Evolutionary conservation across 2,888 invertebrate species (phyloP).

Genomic region (Erebia epiphron): DNA sequence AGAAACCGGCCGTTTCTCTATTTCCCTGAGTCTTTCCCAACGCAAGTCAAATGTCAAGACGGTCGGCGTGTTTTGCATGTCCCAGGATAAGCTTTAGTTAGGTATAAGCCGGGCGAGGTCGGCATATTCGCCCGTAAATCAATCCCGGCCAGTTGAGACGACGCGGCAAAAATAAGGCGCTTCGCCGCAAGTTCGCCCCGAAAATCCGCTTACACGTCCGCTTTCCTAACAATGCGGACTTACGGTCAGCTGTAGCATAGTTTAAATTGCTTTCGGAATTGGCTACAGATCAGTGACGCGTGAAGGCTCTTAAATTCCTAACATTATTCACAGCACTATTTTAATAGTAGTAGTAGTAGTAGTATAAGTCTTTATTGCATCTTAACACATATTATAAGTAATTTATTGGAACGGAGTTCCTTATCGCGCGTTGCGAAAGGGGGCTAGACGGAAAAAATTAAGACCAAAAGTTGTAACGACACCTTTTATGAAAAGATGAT

Average conservation of each 20-base stretch:
- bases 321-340: not conserved
- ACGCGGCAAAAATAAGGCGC: slow-evolving; percentile 70
- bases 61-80: slow-evolving; percentile 74
- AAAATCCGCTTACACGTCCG: slow-evolving; percentile 45
- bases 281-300: slow-evolving; percentile 23
- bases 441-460: no score
- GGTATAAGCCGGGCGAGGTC: slow-evolving; percentile 63
- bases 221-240: slow-evolving; percentile 41
- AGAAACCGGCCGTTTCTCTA: no score
- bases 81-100: slow-evolving; percentile 71
- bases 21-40: not conserved
- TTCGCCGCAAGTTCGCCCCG: slow-evolving; percentile 40
- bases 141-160: slow-evolving; percentile 69
- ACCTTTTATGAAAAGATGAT: no score
- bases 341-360: no score
- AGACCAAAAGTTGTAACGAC: no score
- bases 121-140: slow-evolving; percentile 73
- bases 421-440: no score
- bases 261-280: slow-evolving; percentile 35
- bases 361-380: no score
- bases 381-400: no score
- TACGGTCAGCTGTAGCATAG: slow-evolving; percentile 34
- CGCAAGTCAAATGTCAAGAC: slow-evolving; percentile 58
- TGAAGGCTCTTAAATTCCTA: slow-evolving; percentile 13
- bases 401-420: no score